These are phyloP conservation scores for Chrosomus eos DNA, from an alignment of 2,797 vertebrate genomes.

Conservation along the genomic window DNA sequence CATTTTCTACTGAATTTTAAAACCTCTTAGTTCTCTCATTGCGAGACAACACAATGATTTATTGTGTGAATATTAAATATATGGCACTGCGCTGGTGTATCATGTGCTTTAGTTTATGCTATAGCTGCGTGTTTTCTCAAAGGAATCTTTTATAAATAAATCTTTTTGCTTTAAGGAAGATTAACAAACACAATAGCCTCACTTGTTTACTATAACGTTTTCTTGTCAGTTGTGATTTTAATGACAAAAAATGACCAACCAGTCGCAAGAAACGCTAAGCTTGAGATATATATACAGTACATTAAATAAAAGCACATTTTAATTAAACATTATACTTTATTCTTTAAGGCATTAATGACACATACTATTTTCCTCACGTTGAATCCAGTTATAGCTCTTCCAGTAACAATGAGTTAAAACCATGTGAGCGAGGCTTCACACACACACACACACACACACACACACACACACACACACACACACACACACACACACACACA, in stretches of 20 bases:
- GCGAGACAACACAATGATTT: neutral
- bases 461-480: no score
- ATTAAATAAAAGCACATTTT: neutral
- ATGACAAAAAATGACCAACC: neutral
- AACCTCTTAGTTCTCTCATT: neutral
- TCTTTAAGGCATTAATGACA: neutral
- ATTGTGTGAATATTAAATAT: neutral
- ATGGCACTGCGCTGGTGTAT: neutral
- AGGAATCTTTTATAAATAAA: constrained; percentile 39
- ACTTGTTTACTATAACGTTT: neutral
- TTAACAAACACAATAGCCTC: constrained; percentile 33
- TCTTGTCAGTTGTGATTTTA: neutral
- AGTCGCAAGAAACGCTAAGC: neutral
- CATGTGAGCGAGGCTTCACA: constrained; percentile 29
- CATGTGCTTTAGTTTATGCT: constrained; percentile 4
- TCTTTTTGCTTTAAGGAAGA: constrained; percentile 19
- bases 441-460: no score
- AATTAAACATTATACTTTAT: neutral
- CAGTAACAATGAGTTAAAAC: constrained; percentile 12
- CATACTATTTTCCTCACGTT: neutral
- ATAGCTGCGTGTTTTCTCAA: constrained; percentile 39
- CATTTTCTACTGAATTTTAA: neutral
- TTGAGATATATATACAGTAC: neutral
- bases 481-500: no score
- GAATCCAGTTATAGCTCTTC: constrained; percentile 13